phyloP scores from a whole-genome alignment of 2,888 invertebrate genomes.

The Drosophila pseudotalamancana region DNA sequence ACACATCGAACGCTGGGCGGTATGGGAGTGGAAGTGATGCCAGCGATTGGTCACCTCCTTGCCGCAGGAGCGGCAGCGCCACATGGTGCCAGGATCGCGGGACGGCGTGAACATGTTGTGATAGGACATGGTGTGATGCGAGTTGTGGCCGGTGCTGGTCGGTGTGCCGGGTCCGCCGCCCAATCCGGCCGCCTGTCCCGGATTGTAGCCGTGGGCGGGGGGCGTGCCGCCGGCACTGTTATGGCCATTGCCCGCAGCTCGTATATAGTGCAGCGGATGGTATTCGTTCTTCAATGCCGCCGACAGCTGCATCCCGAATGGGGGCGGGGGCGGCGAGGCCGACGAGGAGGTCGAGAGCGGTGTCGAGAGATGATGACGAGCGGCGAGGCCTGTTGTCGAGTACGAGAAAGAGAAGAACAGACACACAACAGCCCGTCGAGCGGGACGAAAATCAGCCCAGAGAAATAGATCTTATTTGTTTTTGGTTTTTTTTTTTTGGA shows the following conservation, averaged over 20 bases:
- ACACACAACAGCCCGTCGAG: constrained; percentile 84
- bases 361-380: constrained; percentile 82
- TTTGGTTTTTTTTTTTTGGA: constrained; percentile 46
- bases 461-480: constrained; percentile 72
- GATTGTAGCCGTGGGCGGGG: constrained; percentile 73
- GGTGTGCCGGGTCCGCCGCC: constrained; percentile 57
- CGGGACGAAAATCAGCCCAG: constrained; percentile 85
- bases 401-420: constrained; percentile 84
- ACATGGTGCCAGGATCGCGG: constrained; percentile 89
- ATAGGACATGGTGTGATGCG: constrained; percentile 88
- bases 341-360: constrained; percentile 82
- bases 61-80: constrained; percentile 93
- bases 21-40: constrained; percentile 95
- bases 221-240: constrained; percentile 60
- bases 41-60: constrained; percentile 94
- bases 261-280: constrained; percentile 80
- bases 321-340: constrained; percentile 82
- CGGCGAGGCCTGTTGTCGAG: constrained; percentile 83
- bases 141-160: constrained; percentile 74
- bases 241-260: constrained; percentile 72
- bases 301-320: constrained; percentile 82
- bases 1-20: constrained; percentile 91
- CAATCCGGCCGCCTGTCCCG: constrained; percentile 52
- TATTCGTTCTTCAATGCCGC: constrained; percentile 82
- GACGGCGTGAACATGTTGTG: constrained; percentile 93